These are phyloP conservation scores for Laticauda laticaudata DNA, from an alignment of 2,113 vertebrate species.

Conservation along the genomic window DNA sequence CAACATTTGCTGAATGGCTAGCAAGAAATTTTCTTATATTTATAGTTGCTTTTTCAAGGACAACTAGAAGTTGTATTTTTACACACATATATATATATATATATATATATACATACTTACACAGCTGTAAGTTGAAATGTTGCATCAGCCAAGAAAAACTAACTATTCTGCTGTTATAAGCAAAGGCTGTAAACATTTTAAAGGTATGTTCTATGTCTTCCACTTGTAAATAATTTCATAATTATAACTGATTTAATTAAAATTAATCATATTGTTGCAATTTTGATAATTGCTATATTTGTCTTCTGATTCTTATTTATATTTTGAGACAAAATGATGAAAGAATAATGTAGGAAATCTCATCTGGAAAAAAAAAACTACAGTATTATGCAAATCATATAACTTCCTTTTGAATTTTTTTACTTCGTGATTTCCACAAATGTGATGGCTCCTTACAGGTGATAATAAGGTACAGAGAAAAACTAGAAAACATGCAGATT, in stretches of 20 bases:
- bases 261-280: background rate
- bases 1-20: background rate
- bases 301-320: background rate
- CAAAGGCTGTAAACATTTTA: background rate
- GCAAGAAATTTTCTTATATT: background rate
- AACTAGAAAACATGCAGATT: background rate
- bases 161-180: background rate
- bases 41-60: background rate
- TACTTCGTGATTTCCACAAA: background rate
- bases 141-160: background rate
- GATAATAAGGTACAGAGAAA: background rate
- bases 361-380: background rate
- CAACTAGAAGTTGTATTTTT: background rate
- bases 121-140: background rate
- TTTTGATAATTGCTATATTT: background rate
- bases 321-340: background rate
- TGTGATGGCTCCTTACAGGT: background rate
- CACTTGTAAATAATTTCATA: background rate
- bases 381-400: background rate
- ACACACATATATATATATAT: background rate
- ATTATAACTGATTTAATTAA: constrained; percentile 5
- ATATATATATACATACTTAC: background rate
- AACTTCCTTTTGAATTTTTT: background rate
- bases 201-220: background rate
- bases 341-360: background rate